These are phyloP conservation scores for Orthosia gothica DNA, from an alignment of 2,888 invertebrate species.

Conservation along the genomic window DNA sequence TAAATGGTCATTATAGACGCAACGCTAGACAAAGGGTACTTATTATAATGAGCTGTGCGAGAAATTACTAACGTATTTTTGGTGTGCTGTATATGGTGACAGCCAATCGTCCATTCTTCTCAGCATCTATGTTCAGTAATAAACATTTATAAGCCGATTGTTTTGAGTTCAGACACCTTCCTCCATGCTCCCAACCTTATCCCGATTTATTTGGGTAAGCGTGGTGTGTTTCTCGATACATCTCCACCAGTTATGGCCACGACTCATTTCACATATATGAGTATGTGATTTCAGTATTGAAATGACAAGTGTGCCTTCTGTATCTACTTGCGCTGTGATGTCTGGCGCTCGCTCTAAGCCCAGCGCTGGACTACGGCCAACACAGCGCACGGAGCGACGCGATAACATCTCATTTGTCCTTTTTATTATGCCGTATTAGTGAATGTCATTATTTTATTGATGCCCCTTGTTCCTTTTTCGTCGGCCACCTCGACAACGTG, in stretches of 20 bases:
- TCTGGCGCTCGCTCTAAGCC: constrained; percentile 19
- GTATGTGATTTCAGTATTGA: neutral
- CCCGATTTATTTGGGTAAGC: neutral
- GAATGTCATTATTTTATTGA: constrained; percentile 42
- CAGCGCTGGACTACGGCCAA: constrained; percentile 60
- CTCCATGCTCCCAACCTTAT: neutral
- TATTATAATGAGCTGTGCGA: constrained; percentile 1
- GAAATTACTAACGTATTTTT: neutral
- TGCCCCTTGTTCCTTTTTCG: constrained; percentile 15
- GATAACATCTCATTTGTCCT: constrained; percentile 51
- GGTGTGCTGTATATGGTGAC: neutral
- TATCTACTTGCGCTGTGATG: neutral
- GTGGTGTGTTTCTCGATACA: neutral
- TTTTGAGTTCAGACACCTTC: neutral
- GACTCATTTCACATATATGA: too few species aligned
- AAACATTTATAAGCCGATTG: neutral
- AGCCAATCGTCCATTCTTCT: neutral
- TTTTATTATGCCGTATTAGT: constrained; percentile 41
- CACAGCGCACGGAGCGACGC: constrained; percentile 14
- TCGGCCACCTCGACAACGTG: neutral
- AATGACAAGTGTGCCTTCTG: constrained; percentile 14
- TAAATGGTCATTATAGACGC: neutral
- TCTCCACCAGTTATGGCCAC: neutral
- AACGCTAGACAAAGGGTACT: neutral
- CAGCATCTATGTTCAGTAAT: neutral